Evolutionary conservation across 2,113 vertebrate species (phyloP), one percentile per base, ranked within the genome.

Genomic region (Lanius collurio): DNA sequence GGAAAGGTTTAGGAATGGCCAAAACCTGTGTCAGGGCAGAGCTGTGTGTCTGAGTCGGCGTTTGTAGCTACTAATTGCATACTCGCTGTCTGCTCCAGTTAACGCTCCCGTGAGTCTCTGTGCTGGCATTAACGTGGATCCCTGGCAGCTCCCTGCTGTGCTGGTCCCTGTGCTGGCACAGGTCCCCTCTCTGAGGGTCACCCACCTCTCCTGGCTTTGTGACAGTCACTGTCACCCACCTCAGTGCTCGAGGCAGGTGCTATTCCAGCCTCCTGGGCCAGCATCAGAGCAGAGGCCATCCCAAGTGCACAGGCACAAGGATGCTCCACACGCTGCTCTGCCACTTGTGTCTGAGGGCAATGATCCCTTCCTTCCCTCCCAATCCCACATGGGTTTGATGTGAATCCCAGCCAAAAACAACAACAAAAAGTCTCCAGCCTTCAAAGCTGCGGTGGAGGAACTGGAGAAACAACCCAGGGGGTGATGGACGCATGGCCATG

Each of bases 61-160:
- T 74, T 37, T 64, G 83, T 80, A 74, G n/a, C 50, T 60, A 92
- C 88, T 76, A 70, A 96, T 77, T 50, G 28, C 82, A 13, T n/a
- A 46, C 93, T 55, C 24, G 3, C 84, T 95, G 75, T 87, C 82
- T 69, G 37, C 90, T 83, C 42, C 9, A 4, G 82, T 91, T 96
- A 96, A 96, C 78, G 0, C 85, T 76, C 85, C 7, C 3, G 3
- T 5, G 16, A 86, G 71, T 91, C 87, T 94, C 77, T 94, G 94
- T 95, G 89, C 44, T 37, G 82, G 59, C 90, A 42, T 59, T 86
- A 88, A 92, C 47, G 0, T 8, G 68, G 90, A 15, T 26, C 63
- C 30, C 91, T 31, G 68, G 95, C 85, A 77, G 93, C 90, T 93
- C 75, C 41, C 49, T 1, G 4, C 62, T 53, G 10, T 15, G 2